Percentiles rank a stretch among this genome's conserved stretches.
phyloP scores from a whole-genome alignment of 2,797 vertebrate genomes.

The Siniperca obscura region DNA sequence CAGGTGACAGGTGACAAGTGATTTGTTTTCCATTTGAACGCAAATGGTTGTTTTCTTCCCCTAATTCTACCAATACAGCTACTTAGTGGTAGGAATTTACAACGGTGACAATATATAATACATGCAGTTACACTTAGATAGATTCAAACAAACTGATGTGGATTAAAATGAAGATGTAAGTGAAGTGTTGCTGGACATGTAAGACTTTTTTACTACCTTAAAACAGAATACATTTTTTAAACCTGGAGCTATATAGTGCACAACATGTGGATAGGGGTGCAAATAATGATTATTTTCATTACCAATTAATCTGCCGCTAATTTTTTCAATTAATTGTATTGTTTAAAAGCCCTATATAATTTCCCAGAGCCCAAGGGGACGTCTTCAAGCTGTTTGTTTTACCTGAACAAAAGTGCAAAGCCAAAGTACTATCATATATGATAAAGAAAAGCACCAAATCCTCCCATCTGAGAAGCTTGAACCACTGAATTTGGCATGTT shows the following conservation, averaged over 20 bases:
- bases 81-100: background rate
- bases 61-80: background rate
- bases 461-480: background rate
- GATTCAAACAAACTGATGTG: background rate
- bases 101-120: too few species aligned
- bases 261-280: background rate
- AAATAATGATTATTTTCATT: background rate
- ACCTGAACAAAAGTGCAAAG: background rate
- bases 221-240: background rate
- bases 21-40: background rate
- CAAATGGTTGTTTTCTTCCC: background rate
- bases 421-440: background rate
- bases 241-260: background rate
- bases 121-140: background rate
- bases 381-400: background rate
- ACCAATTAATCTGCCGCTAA: background rate
- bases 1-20: background rate
- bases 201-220: background rate
- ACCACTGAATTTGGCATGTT: background rate
- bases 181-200: background rate
- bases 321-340: too few species aligned
- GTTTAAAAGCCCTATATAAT: background rate
- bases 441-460: background rate
- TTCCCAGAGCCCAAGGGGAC: rapidly evolving
- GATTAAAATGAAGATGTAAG: background rate